Conservation (phyloP, 2,888 invertebrate genomes). For the Limulus polyphemus region DNA sequence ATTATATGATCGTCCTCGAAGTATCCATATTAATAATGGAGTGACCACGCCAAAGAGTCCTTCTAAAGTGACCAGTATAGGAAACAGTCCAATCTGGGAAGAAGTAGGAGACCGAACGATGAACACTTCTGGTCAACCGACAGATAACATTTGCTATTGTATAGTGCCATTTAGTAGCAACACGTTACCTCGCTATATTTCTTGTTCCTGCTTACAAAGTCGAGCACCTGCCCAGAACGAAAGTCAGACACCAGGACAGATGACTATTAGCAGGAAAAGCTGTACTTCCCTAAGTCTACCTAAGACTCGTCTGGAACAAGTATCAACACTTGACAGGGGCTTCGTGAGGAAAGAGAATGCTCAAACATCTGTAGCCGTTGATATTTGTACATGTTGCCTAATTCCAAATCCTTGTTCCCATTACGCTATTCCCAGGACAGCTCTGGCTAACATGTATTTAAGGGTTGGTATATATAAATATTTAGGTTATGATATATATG, state of each 20-base stretch:
- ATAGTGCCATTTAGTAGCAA: not conserved
- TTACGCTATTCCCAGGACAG: conserved; percentile 54
- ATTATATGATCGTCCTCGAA: conserved; percentile 22
- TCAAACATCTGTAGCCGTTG: not conserved
- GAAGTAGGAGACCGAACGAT: not conserved
- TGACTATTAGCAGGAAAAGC: no score
- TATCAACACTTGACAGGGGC: not conserved
- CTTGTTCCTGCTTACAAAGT: not conserved
- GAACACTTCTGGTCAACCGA: not conserved
- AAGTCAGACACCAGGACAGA: not conserved
- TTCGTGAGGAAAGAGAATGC: no score
- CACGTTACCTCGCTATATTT: no score
- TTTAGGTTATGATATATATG: no score
- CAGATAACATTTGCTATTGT: not conserved
- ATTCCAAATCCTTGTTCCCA: conserved; percentile 37
- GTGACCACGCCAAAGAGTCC: not conserved
- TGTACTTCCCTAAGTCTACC: not conserved
- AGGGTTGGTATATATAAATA: conserved; percentile 14
- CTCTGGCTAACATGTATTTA: conserved; percentile 22
- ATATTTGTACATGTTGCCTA: conserved; percentile 9
- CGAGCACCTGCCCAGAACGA: not conserved
- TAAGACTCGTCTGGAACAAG: not conserved
- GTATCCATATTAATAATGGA: no score
- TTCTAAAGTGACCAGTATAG: not conserved
- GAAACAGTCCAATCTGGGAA: not conserved